Conservation (phyloP, 2,113 vertebrate species). For the Cariama cristata region DNA sequence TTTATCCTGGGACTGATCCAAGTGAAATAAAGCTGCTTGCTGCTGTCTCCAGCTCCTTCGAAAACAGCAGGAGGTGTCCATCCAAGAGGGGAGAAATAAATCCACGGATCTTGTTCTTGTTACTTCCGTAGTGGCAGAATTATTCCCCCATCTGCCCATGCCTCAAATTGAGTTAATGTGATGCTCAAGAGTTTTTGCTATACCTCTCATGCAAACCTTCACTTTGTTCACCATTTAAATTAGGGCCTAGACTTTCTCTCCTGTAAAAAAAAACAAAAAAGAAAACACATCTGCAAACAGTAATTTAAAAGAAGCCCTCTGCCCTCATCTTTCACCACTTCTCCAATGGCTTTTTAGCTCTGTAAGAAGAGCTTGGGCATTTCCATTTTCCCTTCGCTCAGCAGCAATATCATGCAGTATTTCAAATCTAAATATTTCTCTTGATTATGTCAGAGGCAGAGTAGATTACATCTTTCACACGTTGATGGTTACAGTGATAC, state of each 20-base stretch:
- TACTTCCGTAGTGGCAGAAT: background rate
- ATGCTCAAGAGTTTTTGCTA: background rate
- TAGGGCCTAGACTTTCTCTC: background rate
- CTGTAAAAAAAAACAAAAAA: background rate
- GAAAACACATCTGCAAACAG: background rate
- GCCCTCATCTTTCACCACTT: background rate
- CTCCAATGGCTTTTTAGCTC: background rate
- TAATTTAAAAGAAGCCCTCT: background rate
- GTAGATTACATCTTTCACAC: background rate
- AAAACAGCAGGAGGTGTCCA: background rate
- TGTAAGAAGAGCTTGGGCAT: background rate
- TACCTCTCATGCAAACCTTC: background rate
- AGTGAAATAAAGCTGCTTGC: background rate
- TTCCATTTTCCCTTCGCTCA: background rate
- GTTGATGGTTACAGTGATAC: background rate
- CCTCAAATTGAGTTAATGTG: background rate
- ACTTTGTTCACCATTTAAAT: background rate
- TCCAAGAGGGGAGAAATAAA: background rate
- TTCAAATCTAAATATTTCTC: background rate
- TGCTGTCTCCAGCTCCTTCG: background rate
- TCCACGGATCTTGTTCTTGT: background rate
- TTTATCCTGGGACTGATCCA: background rate
- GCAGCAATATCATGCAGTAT: background rate
- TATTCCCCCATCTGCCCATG: background rate
- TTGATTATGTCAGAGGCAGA: background rate